A percentile compares a stretch with the other conserved stretches of the same genome.
Conservation (phyloP, 2,888 invertebrate genomes). For the Melangyna quadrimaculata region DNA sequence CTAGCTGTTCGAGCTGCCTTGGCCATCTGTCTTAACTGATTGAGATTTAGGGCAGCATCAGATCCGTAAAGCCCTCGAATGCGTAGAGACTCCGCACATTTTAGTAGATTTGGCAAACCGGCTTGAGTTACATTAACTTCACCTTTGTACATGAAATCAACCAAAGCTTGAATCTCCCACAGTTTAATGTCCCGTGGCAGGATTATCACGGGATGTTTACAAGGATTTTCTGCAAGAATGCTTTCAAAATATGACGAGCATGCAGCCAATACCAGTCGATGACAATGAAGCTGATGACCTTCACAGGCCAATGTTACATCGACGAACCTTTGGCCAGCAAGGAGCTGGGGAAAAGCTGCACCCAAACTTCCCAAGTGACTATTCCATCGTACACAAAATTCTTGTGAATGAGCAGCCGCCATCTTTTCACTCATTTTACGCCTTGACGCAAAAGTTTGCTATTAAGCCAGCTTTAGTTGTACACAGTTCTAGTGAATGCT, state of each 20-base stretch:
- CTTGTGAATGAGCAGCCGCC: slow-evolving; percentile 76
- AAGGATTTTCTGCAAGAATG: slow-evolving; percentile 90
- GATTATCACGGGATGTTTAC: slow-evolving; percentile 91
- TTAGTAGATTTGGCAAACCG: slow-evolving; percentile 89
- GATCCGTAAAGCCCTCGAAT: slow-evolving; percentile 85
- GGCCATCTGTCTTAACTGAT: slow-evolving; percentile 77
- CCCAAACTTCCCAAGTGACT: slow-evolving; percentile 81
- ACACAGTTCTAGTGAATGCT: neutral
- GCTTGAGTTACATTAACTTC: slow-evolving; percentile 94
- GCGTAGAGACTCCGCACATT: slow-evolving; percentile 91
- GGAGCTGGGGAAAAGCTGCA: slow-evolving; percentile 80
- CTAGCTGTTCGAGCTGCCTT: slow-evolving; percentile 61
- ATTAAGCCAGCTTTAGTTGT: neutral
- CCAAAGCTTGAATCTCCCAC: slow-evolving; percentile 92
- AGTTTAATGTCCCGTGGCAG: slow-evolving; percentile 92
- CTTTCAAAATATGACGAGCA: slow-evolving; percentile 93
- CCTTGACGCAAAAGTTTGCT: neutral
- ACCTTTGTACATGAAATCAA: slow-evolving; percentile 95
- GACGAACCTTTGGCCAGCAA: slow-evolving; percentile 84
- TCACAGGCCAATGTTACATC: slow-evolving; percentile 95
- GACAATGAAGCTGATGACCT: slow-evolving; percentile 90
- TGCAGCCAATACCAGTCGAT: slow-evolving; percentile 92
- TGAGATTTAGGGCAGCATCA: slow-evolving; percentile 79
- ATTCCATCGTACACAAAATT: slow-evolving; percentile 81
- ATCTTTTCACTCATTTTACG: slow-evolving; percentile 61